Base-by-base conservation (phyloP, 2,888 invertebrate genomes). In the Mythimna impura region DNA sequence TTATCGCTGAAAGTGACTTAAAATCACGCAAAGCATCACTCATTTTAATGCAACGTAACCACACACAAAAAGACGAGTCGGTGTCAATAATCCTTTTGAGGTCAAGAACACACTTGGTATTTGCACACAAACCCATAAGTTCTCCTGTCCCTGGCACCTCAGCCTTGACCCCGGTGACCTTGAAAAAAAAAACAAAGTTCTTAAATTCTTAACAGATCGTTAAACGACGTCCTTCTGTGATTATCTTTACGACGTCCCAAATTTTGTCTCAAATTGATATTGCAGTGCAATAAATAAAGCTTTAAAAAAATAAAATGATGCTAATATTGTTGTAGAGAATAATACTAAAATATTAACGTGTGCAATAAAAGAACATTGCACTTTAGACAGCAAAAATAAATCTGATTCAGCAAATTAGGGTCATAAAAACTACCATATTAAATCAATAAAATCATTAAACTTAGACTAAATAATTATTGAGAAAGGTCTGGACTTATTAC, bases 161-260 rank as follows among this genome's bases (percentile, higher is more conserved):
- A 72, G 55, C 84, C 82, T 82, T 84, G 73, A 72, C 71, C 52
- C 0, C 50, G 0, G 10, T 68, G 52, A 80, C 73, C 74, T 83
- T 83, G 84, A 71, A 60, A 66, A 76, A 73, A 66, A 70, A 52
- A 77, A 20, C 17, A 47, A 80, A 54, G 50, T 66, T 47, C 22
- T 66, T n/a, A 71, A 74, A 62, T 57, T 66, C 74, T 73, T 76
- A 83, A 86, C 83, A 87, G 87, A 84, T 83, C 79, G 74, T 81
- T 80, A 81, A 79, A 72, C 50, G 71, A 54, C 66, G 72, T 73
- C 65, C 63, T 67, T 76, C 50, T 67, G 68, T 67, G 64, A 76
- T 76, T 78, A 86, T 86, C 66, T 84, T 84, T 86, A 84, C 54
- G 78, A 75, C 69, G 47, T 61, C 58, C 78, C 72, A 50, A 81